A percentile compares a stretch with the other conserved stretches of the same genome.
Conservation (phyloP, 2,113 vertebrate genomes). For the Rattus norvegicus region GRCr8 NC_086020.1:67115001-67115500, state of each 20-base stretch:
- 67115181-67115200: too few species aligned
- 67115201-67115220: too few species aligned
- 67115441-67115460: neutral
- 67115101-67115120: neutral
- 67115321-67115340: neutral
- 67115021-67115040: neutral
- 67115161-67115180: too few species aligned
- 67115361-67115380: neutral
- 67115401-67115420: neutral
- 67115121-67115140: neutral
- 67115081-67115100: neutral
- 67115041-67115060: neutral
- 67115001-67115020: neutral
- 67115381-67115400: neutral
- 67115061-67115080: neutral
- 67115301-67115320: too few species aligned
- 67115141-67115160: too few species aligned
- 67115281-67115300: neutral
- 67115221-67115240: too few species aligned
- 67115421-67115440: neutral
- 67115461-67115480: neutral
- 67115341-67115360: neutral
- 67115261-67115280: too few species aligned
- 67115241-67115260: too few species aligned
- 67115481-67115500: neutral